phyloP scores from a whole-genome alignment of 2,113 vertebrate species.

The Pelusios castaneus region DNA sequence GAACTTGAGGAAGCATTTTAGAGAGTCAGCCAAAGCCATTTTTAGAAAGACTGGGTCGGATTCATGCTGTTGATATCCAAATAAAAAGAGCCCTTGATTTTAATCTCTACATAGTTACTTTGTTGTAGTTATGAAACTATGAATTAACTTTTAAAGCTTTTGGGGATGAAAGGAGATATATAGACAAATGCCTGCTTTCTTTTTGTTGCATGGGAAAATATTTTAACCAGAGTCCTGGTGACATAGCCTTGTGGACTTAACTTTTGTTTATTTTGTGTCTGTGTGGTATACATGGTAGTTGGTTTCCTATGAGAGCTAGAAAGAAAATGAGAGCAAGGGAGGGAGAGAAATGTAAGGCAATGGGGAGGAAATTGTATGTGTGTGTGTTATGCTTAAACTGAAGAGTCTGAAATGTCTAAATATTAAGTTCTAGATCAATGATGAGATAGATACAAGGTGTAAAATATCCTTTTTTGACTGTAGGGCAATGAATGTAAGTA shows the following conservation, averaged over 20 bases:
- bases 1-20: conserved; percentile 80
- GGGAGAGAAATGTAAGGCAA: neutral
- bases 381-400: neutral
- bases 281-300: conserved; percentile 76
- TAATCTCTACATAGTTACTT: conserved; percentile 80
- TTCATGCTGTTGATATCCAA: conserved; percentile 81
- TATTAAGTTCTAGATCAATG: neutral
- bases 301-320: conserved; percentile 65
- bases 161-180: conserved; percentile 75
- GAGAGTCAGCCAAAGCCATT: conserved; percentile 79
- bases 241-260: conserved; percentile 69
- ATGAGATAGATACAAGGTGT: neutral
- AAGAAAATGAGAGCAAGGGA: neutral
- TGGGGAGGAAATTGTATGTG: neutral
- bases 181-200: conserved; percentile 77
- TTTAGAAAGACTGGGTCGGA: conserved; percentile 84
- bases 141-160: conserved; percentile 81
- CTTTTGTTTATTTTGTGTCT: conserved; percentile 80
- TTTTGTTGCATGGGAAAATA: conserved; percentile 74
- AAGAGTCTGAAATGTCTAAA: neutral
- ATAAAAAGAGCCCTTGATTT: conserved; percentile 79
- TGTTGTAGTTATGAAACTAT: conserved; percentile 81
- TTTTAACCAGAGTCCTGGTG: conserved; percentile 71
- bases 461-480: neutral
- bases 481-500: neutral